Base-by-base conservation (phyloP, 2,888 invertebrate species). In the Dryadula phaetusa region DNA sequence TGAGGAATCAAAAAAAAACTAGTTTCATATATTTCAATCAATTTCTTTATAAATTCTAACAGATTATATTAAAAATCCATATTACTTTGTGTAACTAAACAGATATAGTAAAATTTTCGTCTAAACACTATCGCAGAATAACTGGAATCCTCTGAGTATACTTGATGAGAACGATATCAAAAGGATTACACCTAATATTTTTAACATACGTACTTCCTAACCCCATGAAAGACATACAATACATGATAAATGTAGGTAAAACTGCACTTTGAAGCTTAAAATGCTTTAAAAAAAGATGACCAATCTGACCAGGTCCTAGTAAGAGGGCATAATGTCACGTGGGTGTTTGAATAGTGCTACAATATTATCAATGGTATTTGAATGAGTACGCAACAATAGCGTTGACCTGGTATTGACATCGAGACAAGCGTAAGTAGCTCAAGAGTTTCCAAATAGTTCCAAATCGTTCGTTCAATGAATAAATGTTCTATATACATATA, bases 351-450 rank as follows among this genome's bases (percentile, higher is more conserved):
- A 72, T 74, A 74, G 70, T 74, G 72, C 72, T 74, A 76, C 72
- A 66, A 63, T 56, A 69, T 75, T 74, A 75, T 75, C 74, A 76
- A 76, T 73, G 71, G 76, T 74, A 76, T 76, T 74, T 58, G 65
- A 71, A 74, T 74, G 73, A 72, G 73, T 64, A 64, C 60, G 65
- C 71, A 67, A 69, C 70, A 69, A 71, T 67, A 61, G 70, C 69
- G 62, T 49, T 65, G 69, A 68, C 66, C 67, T 66, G 62, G 54
- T 65, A 71, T 62, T 67, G 64, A 71, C 70, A 64, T 54, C 62
- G 58, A 58, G 42, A 61, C 63, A 67, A 49, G 69, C 62, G 62
- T 66, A 61, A 68, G 70, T 70, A 68, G 68, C 68, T 49, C 67
- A 34, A 65, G 60, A 37, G 65, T 66, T 70, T 66, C 63, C 60